Percentiles rank a stretch among this genome's conserved stretches.
phyloP scores from a whole-genome alignment of 2,888 invertebrate genomes.

The Tachystola acroxantha region DNA sequence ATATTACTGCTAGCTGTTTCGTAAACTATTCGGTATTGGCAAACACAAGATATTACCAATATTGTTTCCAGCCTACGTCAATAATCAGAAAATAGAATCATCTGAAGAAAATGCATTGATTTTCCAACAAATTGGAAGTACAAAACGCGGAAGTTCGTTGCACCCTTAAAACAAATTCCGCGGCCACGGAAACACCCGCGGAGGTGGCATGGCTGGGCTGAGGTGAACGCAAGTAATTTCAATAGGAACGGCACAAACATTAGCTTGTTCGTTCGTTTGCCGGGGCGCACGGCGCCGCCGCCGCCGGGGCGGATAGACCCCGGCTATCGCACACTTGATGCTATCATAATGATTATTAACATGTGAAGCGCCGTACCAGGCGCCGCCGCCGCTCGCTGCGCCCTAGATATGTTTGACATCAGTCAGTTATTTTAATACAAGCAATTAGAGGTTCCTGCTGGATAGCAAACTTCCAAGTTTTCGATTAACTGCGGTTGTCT shows the following conservation, averaged over 20 bases:
- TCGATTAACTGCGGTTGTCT: constrained; percentile 74
- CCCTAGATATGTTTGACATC: constrained; percentile 76
- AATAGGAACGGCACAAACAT: constrained; percentile 22
- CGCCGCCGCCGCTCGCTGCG: constrained; percentile 53
- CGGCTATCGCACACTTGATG: constrained; percentile 74
- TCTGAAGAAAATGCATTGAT: background rate
- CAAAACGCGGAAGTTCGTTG: constrained; percentile 18
- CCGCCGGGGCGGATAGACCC: constrained; percentile 30
- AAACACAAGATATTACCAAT: too few relatives aligned
- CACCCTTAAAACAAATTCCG: constrained; percentile 29
- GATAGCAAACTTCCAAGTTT: constrained; percentile 60
- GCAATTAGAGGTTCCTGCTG: constrained; percentile 68
- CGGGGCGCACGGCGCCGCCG: constrained; percentile 16
- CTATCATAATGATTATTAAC: constrained; percentile 78
- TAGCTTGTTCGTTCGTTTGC: constrained; percentile 21
- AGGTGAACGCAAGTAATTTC: constrained; percentile 30
- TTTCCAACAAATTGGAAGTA: background rate
- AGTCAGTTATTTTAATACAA: constrained; percentile 76
- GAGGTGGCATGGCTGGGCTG: constrained; percentile 16
- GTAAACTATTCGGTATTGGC: too few relatives aligned
- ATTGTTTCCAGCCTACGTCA: too few relatives aligned
- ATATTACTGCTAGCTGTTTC: too few relatives aligned
- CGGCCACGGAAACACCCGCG: constrained; percentile 29
- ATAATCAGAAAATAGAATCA: too few relatives aligned
- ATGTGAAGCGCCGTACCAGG: constrained; percentile 71